phyloP scores from a whole-genome alignment of 2,113 vertebrate genomes.

The Heliornis fulica region DNA sequence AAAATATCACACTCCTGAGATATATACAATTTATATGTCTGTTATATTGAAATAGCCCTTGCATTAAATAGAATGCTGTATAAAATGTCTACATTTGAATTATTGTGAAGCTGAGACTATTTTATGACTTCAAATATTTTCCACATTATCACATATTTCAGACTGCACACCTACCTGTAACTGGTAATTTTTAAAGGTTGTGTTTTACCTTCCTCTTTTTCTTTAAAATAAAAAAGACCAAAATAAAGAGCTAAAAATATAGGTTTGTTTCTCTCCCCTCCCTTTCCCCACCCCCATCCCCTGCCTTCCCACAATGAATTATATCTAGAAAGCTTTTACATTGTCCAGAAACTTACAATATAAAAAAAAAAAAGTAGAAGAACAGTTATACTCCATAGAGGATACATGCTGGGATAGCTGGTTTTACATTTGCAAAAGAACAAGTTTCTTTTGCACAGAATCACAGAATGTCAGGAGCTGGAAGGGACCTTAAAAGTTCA shows the following conservation, averaged over 20 bases:
- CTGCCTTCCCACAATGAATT: too few relatives aligned
- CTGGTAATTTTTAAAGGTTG: not conserved
- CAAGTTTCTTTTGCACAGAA: not conserved
- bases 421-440: not conserved
- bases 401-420: not conserved
- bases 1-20: not conserved
- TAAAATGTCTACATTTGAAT: not conserved
- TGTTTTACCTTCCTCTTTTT: not conserved
- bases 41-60: not conserved
- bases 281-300: too few relatives aligned
- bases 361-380: not conserved
- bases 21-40: not conserved
- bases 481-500: too few relatives aligned
- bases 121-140: conserved; percentile 50
- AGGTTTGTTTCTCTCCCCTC: fast-evolving
- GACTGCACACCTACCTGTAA: not conserved
- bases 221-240: not conserved
- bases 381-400: not conserved
- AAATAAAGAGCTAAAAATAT: not conserved
- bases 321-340: not conserved
- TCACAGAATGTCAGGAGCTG: too few relatives aligned
- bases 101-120: not conserved
- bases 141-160: not conserved
- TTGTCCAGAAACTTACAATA: not conserved
- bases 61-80: not conserved